Evolutionary conservation across 2,797 vertebrate genomes (phyloP).

Genomic region (Threskiornis aethiopicus): DNA sequence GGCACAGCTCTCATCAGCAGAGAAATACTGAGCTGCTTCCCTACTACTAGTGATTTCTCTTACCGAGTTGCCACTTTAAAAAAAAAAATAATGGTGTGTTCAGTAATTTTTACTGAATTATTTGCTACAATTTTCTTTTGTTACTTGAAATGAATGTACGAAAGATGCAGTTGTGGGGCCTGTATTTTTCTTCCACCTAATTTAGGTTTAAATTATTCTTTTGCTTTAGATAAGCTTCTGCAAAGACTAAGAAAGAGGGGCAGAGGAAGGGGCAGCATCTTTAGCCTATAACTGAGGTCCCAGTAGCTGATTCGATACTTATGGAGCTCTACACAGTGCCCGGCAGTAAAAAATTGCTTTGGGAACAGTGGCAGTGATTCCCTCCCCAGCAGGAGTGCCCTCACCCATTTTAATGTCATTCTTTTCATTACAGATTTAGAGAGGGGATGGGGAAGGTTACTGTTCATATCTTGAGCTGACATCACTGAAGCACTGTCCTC

Average conservation of each 20-base stretch:
- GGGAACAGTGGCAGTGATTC: neutral
- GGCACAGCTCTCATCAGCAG: neutral
- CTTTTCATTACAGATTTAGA: neutral
- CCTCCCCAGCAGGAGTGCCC: neutral
- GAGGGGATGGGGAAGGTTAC: neutral
- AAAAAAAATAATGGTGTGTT: neutral
- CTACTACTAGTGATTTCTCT: neutral
- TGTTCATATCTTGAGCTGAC: fast-evolving
- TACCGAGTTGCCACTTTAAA: neutral
- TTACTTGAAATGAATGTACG: neutral
- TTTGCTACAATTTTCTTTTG: neutral
- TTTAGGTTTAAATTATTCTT: neutral
- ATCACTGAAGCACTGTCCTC: neutral
- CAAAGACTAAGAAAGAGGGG: neutral
- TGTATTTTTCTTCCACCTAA: neutral
- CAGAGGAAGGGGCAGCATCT: neutral
- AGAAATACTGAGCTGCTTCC: neutral
- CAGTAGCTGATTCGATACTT: neutral
- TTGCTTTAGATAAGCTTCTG: neutral
- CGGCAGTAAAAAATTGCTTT: neutral
- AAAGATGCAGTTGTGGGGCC: neutral
- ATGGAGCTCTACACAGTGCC: fast-evolving
- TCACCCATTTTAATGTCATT: neutral
- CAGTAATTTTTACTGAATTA: slow-evolving; percentile 14
- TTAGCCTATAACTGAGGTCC: neutral